Percentiles rank a stretch among this genome's conserved stretches.
phyloP scores from a whole-genome alignment of 2,113 vertebrate species.

The Oreochromis spilurus region DNA sequence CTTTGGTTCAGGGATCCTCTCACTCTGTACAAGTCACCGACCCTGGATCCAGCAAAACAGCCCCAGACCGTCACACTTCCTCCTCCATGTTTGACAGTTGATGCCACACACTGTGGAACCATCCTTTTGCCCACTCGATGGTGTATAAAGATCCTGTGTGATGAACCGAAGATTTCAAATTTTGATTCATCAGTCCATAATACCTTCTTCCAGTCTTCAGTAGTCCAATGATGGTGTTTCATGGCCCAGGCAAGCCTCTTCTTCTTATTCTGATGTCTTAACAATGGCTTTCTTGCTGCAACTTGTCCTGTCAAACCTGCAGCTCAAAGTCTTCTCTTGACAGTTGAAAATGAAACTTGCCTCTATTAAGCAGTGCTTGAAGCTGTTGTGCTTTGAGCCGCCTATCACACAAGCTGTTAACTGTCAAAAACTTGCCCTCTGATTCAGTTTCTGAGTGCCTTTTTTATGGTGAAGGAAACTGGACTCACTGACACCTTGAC shows the following conservation, averaged over 20 bases:
- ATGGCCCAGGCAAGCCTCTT: neutral
- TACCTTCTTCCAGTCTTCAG: neutral
- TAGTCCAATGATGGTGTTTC: neutral
- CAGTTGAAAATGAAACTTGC: neutral
- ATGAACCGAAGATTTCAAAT: neutral
- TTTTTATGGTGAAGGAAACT: neutral
- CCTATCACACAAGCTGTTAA: neutral
- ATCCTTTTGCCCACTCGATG: neutral
- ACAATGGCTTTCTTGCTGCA: neutral
- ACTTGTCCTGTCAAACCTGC: neutral
- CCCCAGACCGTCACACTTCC: neutral
- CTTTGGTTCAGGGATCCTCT: neutral
- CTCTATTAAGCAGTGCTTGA: neutral
- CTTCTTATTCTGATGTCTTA: neutral
- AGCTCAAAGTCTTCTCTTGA: neutral
- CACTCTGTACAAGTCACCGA: neutral
- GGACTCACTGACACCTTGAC: neutral
- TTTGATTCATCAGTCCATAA: too few relatives aligned
- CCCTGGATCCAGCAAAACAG: neutral
- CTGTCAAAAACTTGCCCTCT: neutral
- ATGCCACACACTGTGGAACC: neutral
- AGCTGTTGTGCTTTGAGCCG: neutral
- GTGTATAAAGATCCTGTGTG: fast-evolving
- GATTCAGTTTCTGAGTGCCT: neutral
- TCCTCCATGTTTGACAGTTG: neutral